phyloP scores from a whole-genome alignment of 1,140 invertebrate genomes.

The Tetramorium simillimum region DNA sequence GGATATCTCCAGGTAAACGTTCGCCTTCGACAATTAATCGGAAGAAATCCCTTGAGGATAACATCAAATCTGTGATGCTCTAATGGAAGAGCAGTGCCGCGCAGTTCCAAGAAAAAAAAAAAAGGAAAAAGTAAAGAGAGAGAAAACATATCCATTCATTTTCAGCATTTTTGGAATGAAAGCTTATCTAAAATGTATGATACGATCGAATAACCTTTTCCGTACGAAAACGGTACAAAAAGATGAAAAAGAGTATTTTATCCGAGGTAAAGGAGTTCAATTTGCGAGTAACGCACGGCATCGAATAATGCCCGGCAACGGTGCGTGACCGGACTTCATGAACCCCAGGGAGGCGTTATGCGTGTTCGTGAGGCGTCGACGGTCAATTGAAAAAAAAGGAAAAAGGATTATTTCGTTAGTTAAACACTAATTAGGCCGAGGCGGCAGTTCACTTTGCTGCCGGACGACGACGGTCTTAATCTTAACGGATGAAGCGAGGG shows the following conservation, averaged over 20 bases:
- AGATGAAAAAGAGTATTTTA: not conserved
- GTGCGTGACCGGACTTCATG: not conserved
- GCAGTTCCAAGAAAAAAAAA: not conserved
- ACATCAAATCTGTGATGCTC: not conserved
- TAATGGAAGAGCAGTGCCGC: conserved; percentile 1
- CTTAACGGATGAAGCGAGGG: conserved; percentile 34
- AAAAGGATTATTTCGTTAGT: conserved; percentile 71
- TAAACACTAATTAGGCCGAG: conserved; percentile 71
- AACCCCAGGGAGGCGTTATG: conserved; percentile 6
- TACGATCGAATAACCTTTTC: not conserved
- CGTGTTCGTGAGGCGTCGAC: conserved; percentile 61
- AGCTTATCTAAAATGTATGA: not conserved
- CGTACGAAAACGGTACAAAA: not conserved
- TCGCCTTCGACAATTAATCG: conserved; percentile 23
- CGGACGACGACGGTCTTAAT: conserved; percentile 24
- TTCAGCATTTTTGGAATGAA: not conserved
- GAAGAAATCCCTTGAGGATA: conserved; percentile 6
- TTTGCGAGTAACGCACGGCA: not conserved
- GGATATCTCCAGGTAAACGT: conserved; percentile 5
- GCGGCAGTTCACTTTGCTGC: conserved; percentile 52
- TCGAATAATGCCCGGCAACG: not conserved
- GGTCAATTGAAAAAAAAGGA: conserved; percentile 23
- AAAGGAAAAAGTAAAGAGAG: not conserved
- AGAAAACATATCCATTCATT: not conserved
- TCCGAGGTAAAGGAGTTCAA: not conserved